Conservation (phyloP, 2,888 invertebrate species). For the Plagiodera versicolora region DNA sequence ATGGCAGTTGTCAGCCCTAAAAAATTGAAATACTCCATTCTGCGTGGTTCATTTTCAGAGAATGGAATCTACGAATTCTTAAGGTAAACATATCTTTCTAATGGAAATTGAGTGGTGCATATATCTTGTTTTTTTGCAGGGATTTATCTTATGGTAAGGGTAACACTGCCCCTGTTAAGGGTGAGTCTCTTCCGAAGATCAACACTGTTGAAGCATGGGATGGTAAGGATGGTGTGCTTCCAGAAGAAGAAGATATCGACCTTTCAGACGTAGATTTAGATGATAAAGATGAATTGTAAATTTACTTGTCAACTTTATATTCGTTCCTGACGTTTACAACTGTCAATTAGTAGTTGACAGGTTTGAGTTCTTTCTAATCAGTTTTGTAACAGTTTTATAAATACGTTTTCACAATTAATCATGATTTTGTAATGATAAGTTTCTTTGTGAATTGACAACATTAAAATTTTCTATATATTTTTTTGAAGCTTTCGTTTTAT, state of each 20-base stretch:
- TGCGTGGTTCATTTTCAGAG: conserved; percentile 91
- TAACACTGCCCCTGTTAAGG: conserved; percentile 84
- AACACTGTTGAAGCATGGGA: conserved; percentile 80
- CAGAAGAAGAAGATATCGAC: conserved; percentile 87
- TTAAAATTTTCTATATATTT: background rate
- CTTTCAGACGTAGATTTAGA: conserved; percentile 86
- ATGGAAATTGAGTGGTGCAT: too few relatives aligned
- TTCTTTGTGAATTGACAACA: background rate
- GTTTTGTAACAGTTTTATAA: too few relatives aligned
- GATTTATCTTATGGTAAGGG: conserved; percentile 93
- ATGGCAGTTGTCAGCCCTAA: conserved; percentile 95
- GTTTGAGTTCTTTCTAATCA: background rate
- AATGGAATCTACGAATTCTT: conserved; percentile 96
- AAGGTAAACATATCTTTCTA: too few relatives aligned
- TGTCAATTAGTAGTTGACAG: background rate
- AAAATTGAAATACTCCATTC: conserved; percentile 93
- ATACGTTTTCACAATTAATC: too few relatives aligned
- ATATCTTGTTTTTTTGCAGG: too few relatives aligned
- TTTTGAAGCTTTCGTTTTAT: background rate
- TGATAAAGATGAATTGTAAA: conserved; percentile 76
- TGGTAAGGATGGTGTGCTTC: conserved; percentile 88
- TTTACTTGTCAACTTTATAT: background rate
- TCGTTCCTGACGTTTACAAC: background rate
- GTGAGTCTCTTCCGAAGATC: conserved; percentile 77
- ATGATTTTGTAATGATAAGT: too few relatives aligned